phyloP scores from a whole-genome alignment of 2,888 invertebrate genomes.

The Unio pictorum region DNA sequence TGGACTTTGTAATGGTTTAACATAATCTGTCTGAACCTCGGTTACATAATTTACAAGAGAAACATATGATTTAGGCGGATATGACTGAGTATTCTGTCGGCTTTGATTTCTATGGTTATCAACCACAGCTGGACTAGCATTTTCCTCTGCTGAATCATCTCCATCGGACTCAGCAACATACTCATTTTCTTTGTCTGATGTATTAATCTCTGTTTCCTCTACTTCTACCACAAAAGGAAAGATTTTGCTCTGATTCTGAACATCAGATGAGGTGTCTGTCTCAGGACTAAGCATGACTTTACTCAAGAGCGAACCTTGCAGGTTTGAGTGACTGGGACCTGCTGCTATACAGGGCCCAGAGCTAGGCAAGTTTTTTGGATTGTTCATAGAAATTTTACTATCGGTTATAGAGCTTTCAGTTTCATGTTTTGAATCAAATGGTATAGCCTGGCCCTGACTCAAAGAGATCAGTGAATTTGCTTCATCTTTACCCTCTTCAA shows the following conservation, averaged over 20 bases:
- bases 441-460: slow-evolving; percentile 2
- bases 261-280: slow-evolving; percentile 40
- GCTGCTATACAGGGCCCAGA: slow-evolving; percentile 11
- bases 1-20: too few species aligned
- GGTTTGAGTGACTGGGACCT: slow-evolving; percentile 16
- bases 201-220: slow-evolving; percentile 45
- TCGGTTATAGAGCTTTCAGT: neutral
- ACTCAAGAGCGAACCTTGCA: slow-evolving; percentile 39
- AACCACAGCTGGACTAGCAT: neutral
- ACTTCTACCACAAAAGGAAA: slow-evolving; percentile 42
- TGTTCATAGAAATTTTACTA: slow-evolving; percentile 3
- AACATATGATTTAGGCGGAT: too few species aligned
- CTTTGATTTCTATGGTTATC: too few species aligned
- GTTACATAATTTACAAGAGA: too few species aligned
- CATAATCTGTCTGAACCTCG: too few species aligned
- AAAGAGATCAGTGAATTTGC: slow-evolving; percentile 1
- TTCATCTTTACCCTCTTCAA: slow-evolving; percentile 22
- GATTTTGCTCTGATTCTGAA: slow-evolving; percentile 31
- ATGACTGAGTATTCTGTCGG: too few species aligned
- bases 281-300: slow-evolving; percentile 55
- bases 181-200: slow-evolving; percentile 62
- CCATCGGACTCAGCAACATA: slow-evolving; percentile 18
- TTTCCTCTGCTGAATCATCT: slow-evolving; percentile 25
- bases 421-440: slow-evolving; percentile 11
- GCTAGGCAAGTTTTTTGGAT: slow-evolving; percentile 18